These are phyloP conservation scores for Apogon talboti DNA, from an alignment of 2,797 vertebrate genomes.

Conservation along the genomic window DNA sequence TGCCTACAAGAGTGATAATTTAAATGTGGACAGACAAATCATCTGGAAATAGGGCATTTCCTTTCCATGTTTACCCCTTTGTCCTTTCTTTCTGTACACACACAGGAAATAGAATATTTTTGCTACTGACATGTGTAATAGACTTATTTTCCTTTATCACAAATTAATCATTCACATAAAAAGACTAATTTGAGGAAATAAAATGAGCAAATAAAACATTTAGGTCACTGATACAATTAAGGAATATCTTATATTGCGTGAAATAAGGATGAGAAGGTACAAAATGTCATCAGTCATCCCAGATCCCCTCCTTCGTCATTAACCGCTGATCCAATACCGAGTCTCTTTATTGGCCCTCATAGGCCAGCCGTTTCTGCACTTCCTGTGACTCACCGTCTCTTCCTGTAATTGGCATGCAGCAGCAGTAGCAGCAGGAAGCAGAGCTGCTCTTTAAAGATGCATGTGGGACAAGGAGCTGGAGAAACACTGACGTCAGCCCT, in stretches of 20 bases:
- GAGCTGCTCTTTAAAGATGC: constrained; percentile 79
- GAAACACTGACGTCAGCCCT: constrained; percentile 73
- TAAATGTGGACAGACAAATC: background rate
- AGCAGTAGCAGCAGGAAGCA: constrained; percentile 77
- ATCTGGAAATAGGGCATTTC: background rate
- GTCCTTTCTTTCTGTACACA: no score
- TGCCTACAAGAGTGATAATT: background rate
- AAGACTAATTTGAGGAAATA: no score
- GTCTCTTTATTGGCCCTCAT: constrained; percentile 54
- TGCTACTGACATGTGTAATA: no score
- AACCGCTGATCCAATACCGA: background rate
- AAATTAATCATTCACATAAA: no score
- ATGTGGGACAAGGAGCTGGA: constrained; percentile 72
- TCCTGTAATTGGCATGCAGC: constrained; percentile 81
- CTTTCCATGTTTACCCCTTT: no score
- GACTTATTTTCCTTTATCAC: no score
- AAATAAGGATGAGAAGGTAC: background rate
- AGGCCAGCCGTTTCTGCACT: constrained; percentile 56
- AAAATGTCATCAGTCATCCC: background rate
- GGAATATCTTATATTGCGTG: background rate
- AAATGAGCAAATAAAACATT: no score
- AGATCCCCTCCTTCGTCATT: constrained; percentile 9
- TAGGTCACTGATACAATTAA: no score
- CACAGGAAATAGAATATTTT: no score
- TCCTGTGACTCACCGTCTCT: constrained; percentile 75